Conservation (phyloP, 2,113 vertebrate species). For the Apodemus speciosus region DNA sequence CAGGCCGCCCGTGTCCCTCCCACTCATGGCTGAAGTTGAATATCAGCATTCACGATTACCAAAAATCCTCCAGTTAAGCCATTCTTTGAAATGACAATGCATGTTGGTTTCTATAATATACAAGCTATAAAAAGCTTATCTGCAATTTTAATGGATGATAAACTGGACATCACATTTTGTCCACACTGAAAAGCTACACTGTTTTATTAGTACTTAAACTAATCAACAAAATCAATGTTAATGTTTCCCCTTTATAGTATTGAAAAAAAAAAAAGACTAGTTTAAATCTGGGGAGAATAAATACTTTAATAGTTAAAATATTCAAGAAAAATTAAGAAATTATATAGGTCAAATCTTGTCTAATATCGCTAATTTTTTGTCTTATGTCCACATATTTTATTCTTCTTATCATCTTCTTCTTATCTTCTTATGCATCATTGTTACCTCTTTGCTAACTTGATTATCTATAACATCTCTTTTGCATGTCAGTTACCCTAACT, state of each 20-base stretch:
- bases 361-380: neutral
- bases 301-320: conserved; percentile 18
- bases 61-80: neutral
- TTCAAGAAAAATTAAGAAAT: conserved; percentile 6
- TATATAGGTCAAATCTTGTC: conserved; percentile 28
- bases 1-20: neutral
- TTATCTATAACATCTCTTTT: neutral
- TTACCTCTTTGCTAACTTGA: conserved; percentile 5
- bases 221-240: conserved; percentile 3
- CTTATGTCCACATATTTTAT: neutral
- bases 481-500: neutral
- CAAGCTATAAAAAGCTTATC: neutral
- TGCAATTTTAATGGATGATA: conserved; percentile 47
- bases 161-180: neutral
- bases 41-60: neutral
- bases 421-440: conserved; percentile 7
- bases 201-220: conserved; percentile 51
- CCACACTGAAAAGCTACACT: neutral
- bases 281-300: conserved; percentile 32
- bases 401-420: conserved; percentile 40
- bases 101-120: conserved; percentile 27
- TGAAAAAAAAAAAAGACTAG: neutral
- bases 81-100: conserved; percentile 57
- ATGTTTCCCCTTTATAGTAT: neutral
- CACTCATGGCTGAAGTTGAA: neutral